phyloP scores from a whole-genome alignment of 1,140 invertebrate species.

The Drosophila rufa region DNA sequence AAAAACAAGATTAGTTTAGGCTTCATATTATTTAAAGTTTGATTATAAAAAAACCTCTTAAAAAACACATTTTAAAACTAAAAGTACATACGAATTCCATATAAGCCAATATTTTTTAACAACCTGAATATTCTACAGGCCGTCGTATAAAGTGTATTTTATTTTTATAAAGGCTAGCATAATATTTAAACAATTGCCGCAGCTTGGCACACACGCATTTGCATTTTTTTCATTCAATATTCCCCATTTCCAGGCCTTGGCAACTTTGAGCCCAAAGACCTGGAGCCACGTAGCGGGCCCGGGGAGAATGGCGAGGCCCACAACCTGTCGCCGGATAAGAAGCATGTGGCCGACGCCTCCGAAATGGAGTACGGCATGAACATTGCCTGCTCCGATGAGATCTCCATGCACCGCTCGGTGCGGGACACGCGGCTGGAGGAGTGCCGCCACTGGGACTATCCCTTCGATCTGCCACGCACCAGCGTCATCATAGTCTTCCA shows the following conservation, averaged over 20 bases:
- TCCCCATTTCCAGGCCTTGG: constrained; percentile 83
- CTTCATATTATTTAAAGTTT: neutral
- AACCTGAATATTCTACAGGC: too few species aligned
- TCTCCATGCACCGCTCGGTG: constrained; percentile 91
- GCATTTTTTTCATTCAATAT: neutral
- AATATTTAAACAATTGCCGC: constrained; percentile 39
- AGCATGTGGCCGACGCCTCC: constrained; percentile 90
- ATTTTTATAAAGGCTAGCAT: neutral
- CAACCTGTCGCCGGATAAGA: constrained; percentile 85
- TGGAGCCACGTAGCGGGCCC: constrained; percentile 89
- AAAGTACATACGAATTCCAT: too few species aligned
- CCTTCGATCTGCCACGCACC: constrained; percentile 93
- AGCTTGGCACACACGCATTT: neutral
- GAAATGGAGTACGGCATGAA: constrained; percentile 98
- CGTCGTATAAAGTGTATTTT: too few species aligned
- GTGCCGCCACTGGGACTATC: constrained; percentile 99
- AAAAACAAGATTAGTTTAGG: neutral
- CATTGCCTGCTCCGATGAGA: constrained; percentile 98
- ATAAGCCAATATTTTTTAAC: too few species aligned
- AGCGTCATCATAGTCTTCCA: constrained; percentile 99
- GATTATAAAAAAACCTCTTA: neutral
- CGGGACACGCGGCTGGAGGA: constrained; percentile 95
- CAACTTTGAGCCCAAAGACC: constrained; percentile 89
- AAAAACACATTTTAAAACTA: neutral
- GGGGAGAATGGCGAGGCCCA: constrained; percentile 90